phyloP scores from a whole-genome alignment of 2,113 vertebrate genomes.

The Pheucticus melanocephalus region DNA sequence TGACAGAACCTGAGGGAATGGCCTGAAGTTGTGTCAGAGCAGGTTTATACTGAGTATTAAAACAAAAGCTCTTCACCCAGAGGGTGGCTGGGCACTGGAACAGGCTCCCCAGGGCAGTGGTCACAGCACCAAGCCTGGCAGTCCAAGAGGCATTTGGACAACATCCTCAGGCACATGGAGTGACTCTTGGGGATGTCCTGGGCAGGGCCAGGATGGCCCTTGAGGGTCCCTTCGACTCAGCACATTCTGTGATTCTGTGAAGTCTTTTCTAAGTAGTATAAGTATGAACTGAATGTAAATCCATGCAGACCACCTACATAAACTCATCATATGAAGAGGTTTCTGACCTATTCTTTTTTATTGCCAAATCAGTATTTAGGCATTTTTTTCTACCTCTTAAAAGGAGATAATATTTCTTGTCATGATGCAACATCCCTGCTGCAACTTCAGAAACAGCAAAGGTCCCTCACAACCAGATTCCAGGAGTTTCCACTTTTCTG shows the following conservation, averaged over 20 bases:
- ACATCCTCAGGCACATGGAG: accelerated
- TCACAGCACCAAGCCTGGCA: background rate
- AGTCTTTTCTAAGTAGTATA: background rate
- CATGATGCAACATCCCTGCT: background rate
- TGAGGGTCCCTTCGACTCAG: background rate
- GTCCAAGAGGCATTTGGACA: background rate
- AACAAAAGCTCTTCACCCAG: background rate
- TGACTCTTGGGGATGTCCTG: background rate
- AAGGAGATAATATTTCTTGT: background rate
- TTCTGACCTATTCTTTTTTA: background rate
- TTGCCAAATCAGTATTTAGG: background rate
- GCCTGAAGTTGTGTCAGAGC: background rate
- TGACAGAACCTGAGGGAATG: accelerated
- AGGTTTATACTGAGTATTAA: background rate
- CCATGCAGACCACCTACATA: background rate
- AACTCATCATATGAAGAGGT: background rate
- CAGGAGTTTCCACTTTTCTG: background rate
- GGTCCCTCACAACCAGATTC: background rate
- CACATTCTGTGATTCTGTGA: background rate
- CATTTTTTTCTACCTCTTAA: background rate
- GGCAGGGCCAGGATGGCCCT: background rate
- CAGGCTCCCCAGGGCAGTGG: background rate
- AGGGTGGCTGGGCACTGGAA: background rate
- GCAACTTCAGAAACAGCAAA: background rate
- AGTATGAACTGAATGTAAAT: background rate